A percentile compares a stretch with the other conserved stretches of the same genome.
Evolutionary conservation across 2,113 vertebrate species (phyloP).

Genomic region (Lepus timidus): DNA sequence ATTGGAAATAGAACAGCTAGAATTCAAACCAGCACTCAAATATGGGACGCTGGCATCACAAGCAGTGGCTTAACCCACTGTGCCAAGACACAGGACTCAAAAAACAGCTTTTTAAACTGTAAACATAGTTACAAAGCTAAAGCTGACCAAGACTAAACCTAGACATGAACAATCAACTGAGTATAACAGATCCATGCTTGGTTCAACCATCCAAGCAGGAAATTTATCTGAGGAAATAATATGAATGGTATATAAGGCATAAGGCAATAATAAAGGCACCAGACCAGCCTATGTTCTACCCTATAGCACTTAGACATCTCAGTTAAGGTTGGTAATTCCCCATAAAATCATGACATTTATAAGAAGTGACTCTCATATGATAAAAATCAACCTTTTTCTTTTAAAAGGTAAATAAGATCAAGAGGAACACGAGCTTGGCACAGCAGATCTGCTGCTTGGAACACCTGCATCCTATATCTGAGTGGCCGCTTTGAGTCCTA

Average conservation of each 20-base stretch:
- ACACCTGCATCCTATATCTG: no score
- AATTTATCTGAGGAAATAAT: not conserved
- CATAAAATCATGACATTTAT: not conserved
- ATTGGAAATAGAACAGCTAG: no score
- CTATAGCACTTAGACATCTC: not conserved
- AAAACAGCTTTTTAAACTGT: constrained; percentile 23
- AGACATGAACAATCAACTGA: not conserved
- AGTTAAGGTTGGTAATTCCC: not conserved
- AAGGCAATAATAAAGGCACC: not conserved
- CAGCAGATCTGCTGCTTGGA: no score
- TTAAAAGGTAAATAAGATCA: not conserved
- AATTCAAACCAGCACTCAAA: no score
- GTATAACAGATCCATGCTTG: not conserved
- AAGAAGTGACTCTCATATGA: constrained; percentile 22
- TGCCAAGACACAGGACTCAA: no score
- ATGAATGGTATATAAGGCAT: not conserved
- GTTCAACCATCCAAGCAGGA: not conserved
- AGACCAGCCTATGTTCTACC: not conserved
- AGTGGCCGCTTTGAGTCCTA: no score
- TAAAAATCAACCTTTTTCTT: not conserved
- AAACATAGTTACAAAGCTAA: constrained; percentile 39
- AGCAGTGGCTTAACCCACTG: no score
- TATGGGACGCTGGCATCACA: no score
- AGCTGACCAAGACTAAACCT: not conserved
- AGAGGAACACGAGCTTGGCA: not conserved